Evolutionary conservation across 2,888 invertebrate species (phyloP).

Genomic region (Drosophila setosimentum): DNA sequence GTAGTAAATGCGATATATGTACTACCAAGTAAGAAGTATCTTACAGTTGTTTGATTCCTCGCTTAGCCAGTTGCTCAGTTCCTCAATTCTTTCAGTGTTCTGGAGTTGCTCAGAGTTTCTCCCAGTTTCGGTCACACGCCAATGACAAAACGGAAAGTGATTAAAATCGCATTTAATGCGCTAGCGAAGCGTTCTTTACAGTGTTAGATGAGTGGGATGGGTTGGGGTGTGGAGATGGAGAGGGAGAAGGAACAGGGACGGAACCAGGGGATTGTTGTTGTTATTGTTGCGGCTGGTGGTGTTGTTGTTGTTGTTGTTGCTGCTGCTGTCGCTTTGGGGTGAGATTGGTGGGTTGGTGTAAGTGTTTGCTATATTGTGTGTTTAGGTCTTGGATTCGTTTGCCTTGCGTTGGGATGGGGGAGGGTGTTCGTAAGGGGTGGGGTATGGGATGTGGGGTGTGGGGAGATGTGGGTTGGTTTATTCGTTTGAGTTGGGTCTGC

Average conservation of each 20-base stretch:
- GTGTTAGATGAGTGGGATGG: not conserved
- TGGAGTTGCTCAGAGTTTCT: constrained; percentile 12
- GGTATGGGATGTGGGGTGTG: not conserved
- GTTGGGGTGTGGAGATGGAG: not conserved
- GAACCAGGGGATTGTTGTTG: constrained; percentile 24
- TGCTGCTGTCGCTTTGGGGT: constrained; percentile 32
- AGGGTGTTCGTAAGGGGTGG: not conserved
- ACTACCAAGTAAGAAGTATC: not conserved
- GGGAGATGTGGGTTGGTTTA: not conserved
- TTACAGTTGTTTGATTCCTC: not conserved
- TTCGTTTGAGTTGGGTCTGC: constrained; percentile 39
- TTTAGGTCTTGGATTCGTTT: constrained; percentile 40
- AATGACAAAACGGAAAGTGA: constrained; percentile 77
- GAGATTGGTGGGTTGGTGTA: constrained; percentile 18
- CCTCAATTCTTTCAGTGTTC: not conserved
- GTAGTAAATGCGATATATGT: too few species aligned
- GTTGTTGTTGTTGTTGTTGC: constrained; percentile 9
- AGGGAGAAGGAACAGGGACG: constrained; percentile 2
- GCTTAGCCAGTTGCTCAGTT: not conserved
- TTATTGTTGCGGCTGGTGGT: constrained; percentile 25
- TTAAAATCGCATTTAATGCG: constrained; percentile 82
- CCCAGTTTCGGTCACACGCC: constrained; percentile 45
- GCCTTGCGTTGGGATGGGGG: not conserved
- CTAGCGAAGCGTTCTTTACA: constrained; percentile 48
- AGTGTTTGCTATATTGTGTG: constrained; percentile 53